phyloP scores from a whole-genome alignment of 2,888 invertebrate species.

The Zaprionus obscuricornis region DNA sequence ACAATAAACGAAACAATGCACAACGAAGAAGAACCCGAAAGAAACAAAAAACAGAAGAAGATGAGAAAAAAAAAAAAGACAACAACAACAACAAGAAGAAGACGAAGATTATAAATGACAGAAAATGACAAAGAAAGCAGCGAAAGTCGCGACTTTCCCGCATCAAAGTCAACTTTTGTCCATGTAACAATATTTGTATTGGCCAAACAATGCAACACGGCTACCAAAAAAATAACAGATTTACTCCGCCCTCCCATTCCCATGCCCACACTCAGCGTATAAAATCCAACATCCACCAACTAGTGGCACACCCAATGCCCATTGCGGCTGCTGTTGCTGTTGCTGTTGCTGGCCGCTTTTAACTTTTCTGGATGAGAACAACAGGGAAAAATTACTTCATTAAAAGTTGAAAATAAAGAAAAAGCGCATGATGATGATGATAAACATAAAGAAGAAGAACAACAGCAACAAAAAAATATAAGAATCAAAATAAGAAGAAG shows the following conservation, averaged over 20 bases:
- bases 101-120: constrained; percentile 59
- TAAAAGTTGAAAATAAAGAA: constrained; percentile 63
- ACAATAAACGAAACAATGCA: too few species aligned
- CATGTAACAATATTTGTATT: constrained; percentile 54
- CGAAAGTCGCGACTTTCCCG: constrained; percentile 43
- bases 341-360: background rate
- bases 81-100: background rate
- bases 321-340: too few species aligned
- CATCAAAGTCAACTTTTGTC: constrained; percentile 49
- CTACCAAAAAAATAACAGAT: constrained; percentile 5
- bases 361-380: constrained; percentile 11
- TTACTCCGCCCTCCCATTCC: constrained; percentile 9
- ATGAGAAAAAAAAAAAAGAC: background rate
- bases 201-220: constrained; percentile 57
- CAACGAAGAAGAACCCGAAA: background rate
- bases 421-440: constrained; percentile 21
- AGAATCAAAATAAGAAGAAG: too few species aligned
- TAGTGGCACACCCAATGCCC: too few species aligned
- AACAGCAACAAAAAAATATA: too few species aligned
- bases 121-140: constrained; percentile 36
- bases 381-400: constrained; percentile 70
- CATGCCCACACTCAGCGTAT: too few species aligned
- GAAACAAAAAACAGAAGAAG: background rate
- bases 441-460: too few species aligned
- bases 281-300: background rate